These are phyloP conservation scores for Pogonus chalceus DNA, from an alignment of 1,140 invertebrate species.

Conservation along the genomic window DNA sequence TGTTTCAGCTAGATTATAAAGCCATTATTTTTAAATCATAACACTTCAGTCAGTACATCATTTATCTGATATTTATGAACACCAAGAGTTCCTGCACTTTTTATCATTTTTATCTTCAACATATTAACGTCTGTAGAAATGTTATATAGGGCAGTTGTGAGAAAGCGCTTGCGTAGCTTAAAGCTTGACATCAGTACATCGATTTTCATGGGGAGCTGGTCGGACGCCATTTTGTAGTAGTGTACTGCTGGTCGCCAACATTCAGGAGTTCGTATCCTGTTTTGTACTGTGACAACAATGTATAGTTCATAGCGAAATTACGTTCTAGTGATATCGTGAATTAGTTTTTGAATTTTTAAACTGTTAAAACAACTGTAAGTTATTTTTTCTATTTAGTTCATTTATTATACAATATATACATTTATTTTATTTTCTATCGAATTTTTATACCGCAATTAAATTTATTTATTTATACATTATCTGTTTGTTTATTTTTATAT, in stretches of 20 bases:
- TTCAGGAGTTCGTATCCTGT: not conserved
- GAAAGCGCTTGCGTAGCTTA: too few relatives aligned
- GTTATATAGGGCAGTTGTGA: too few relatives aligned
- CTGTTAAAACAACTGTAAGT: not conserved
- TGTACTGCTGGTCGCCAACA: not conserved
- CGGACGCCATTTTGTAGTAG: not conserved
- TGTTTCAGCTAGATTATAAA: too few relatives aligned
- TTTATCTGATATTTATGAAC: too few relatives aligned
- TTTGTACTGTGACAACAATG: constrained; percentile 1
- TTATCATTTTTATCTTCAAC: too few relatives aligned
- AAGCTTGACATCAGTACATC: too few relatives aligned
- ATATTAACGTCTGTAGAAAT: too few relatives aligned
- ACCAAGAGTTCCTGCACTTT: too few relatives aligned
- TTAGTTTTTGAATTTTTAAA: not conserved
- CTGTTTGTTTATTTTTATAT: too few relatives aligned
- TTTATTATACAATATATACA: not conserved
- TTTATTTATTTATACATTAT: too few relatives aligned
- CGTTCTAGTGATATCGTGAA: not conserved
- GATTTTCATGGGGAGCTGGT: constrained; percentile 4
- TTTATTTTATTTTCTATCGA: not conserved
- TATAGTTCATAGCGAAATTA: not conserved
- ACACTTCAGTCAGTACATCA: too few relatives aligned
- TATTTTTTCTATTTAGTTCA: not conserved
- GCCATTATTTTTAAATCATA: too few relatives aligned
- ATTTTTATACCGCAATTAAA: not conserved